Evolutionary conservation across 2,797 vertebrate species (phyloP).

Genomic region (Anolis apletophallus): DNA sequence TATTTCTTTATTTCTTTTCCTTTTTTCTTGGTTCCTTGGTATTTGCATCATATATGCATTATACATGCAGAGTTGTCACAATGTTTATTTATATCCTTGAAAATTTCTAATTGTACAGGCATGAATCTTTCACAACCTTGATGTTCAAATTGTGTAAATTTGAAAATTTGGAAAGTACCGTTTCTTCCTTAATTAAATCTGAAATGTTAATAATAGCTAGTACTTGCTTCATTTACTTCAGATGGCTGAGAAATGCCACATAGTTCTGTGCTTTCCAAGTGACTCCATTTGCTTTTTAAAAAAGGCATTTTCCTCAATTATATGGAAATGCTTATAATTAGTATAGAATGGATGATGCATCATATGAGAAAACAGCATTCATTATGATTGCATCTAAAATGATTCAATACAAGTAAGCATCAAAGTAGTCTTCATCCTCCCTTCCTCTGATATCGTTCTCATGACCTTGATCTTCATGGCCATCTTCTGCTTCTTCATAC

Average conservation of each 20-base stretch:
- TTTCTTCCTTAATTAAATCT: slow-evolving; percentile 1
- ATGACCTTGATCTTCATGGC: slow-evolving; percentile 41
- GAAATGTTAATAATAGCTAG: background rate
- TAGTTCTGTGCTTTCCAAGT: background rate
- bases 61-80: background rate
- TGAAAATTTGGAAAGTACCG: background rate
- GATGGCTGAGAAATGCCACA: background rate
- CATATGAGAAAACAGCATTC: background rate
- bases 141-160: background rate
- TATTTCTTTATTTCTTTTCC: background rate
- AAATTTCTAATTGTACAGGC: background rate
- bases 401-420: slow-evolving; percentile 70
- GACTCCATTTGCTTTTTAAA: background rate
- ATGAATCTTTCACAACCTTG: background rate
- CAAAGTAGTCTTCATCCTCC: slow-evolving; percentile 69
- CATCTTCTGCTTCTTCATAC: slow-evolving; percentile 67
- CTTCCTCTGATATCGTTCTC: slow-evolving; percentile 57
- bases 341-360: too few relatives aligned
- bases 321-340: background rate
- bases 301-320: background rate
- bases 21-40: background rate
- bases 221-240: background rate
- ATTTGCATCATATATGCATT: background rate
- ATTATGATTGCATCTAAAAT: slow-evolving; percentile 30
- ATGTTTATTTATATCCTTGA: background rate